These are phyloP conservation scores for Mesorhabditis spiculigera DNA, from an alignment of 2,888 invertebrate genomes.

Conservation along the genomic window DNA sequence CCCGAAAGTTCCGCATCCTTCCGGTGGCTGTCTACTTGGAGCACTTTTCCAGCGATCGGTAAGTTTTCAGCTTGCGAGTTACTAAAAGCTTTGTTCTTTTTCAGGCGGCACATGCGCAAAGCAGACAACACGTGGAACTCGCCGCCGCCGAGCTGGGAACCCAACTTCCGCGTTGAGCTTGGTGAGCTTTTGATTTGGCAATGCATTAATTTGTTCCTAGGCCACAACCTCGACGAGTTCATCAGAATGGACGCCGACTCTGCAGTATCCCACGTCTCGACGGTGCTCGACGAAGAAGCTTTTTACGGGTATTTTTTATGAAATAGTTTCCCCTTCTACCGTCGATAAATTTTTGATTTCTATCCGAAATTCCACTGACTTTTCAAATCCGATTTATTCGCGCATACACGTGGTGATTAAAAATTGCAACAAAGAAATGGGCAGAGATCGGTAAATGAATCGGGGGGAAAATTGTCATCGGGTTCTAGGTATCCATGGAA, in stretches of 20 bases:
- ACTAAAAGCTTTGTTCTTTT: background rate
- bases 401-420: too few relatives aligned
- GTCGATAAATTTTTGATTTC: too few relatives aligned
- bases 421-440: too few relatives aligned
- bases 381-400: too few relatives aligned
- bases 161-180: background rate
- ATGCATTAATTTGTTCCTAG: background rate
- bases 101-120: background rate
- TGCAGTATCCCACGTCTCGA: background rate
- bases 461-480: too few relatives aligned
- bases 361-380: too few relatives aligned
- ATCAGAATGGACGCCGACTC: background rate
- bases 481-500: too few relatives aligned
- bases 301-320: background rate
- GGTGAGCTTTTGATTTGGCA: background rate
- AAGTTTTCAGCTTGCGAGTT: background rate
- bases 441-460: too few relatives aligned
- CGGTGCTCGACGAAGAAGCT: background rate
- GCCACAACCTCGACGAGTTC: conserved; percentile 3
- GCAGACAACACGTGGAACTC: conserved; percentile 11
- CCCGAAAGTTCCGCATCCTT: conserved; percentile 26
- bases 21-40: conserved; percentile 14
- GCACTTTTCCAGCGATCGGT: conserved; percentile 25
- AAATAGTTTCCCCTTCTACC: background rate
- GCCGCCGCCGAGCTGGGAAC: conserved; percentile 10